Evolutionary conservation across 2,888 invertebrate genomes (phyloP), one percentile per base, ranked within the genome.

Genomic region (Dryocosmus kuriphilus): DNA sequence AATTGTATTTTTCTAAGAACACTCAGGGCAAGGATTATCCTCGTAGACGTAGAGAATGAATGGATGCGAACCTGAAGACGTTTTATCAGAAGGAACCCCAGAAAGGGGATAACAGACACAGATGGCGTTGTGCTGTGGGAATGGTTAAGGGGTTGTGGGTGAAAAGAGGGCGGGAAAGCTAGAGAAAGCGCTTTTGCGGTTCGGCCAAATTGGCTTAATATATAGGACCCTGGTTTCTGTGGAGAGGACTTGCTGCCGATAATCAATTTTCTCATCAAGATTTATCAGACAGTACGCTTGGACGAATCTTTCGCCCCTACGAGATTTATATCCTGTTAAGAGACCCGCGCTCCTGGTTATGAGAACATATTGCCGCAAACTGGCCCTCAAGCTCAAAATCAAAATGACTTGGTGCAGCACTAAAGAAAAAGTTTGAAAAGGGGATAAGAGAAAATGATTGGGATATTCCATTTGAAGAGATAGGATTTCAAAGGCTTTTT

Each of bases 341-440:
- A 71, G 67, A 67, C 41, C 46, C 27, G 24, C 27, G 24, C 19
- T 67, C 41, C 67, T 67, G 19, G 46, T 67, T 67, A 67, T 67
- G 46, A 67, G 51, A 51, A 51, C 51, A 81, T 85, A 85, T 80
- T 83, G 67, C 62, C 76, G 30, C 11, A 51, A 51, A 51, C n/a
- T 51, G n/a, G n/a, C 51, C 1, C 9, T n/a, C n/a, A 51, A 51
- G 51, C 51, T 51, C n/a, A 51, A 51, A 51, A 51, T n/a, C 51
- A 51, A 22, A 51, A n/a, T 51, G 9, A 51, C 2, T 51, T n/a
- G 51, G 51, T 8, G 41, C 6, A 6, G 16, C 1, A 6, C 1
- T 16, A n/a, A 51, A 51, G n/a, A 51, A 51, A 0, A n/a, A 7
- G n/a, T 51, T n/a, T 8, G n/a, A 8, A 51, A 51, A n/a, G 2